These are phyloP conservation scores for Zaprionus tsacasi DNA, from an alignment of 1,140 invertebrate species.

Conservation along the genomic window DNA sequence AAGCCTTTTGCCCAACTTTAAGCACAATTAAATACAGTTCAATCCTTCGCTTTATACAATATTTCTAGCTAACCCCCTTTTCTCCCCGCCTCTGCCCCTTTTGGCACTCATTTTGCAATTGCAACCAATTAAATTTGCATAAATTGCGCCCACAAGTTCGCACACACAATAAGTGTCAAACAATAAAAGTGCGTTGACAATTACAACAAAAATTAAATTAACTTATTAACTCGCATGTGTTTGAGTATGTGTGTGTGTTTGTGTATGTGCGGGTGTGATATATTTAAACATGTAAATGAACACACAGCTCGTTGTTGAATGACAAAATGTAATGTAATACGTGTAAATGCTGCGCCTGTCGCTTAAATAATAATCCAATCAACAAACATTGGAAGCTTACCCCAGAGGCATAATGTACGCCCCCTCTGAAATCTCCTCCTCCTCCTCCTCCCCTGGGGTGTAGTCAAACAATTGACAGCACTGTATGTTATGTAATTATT, in stretches of 20 bases:
- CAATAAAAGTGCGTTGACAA: constrained; percentile 78
- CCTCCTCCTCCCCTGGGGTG: background rate
- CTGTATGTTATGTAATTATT: constrained; percentile 53
- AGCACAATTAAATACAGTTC: constrained; percentile 10
- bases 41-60: background rate
- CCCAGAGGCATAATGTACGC: constrained; percentile 29
- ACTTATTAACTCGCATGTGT: constrained; percentile 68
- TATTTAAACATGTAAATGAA: constrained; percentile 59
- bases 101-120: constrained; percentile 38
- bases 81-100: background rate
- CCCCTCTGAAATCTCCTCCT: background rate
- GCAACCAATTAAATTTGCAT: constrained; percentile 80
- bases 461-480: constrained; percentile 59
- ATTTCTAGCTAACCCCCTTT: background rate
- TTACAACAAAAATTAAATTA: constrained; percentile 81
- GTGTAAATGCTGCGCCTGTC: constrained; percentile 53
- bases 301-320: constrained; percentile 10
- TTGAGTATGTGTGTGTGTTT: constrained; percentile 5
- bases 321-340: constrained; percentile 77
- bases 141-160: constrained; percentile 53
- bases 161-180: constrained; percentile 56
- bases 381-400: constrained; percentile 50
- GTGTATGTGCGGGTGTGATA: constrained; percentile 29
- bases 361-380: constrained; percentile 81
- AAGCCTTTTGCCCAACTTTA: background rate